Evolutionary conservation across 1,140 invertebrate species (phyloP), one percentile per base, ranked within the genome.

Genomic region (Carposina sasakii): DNA sequence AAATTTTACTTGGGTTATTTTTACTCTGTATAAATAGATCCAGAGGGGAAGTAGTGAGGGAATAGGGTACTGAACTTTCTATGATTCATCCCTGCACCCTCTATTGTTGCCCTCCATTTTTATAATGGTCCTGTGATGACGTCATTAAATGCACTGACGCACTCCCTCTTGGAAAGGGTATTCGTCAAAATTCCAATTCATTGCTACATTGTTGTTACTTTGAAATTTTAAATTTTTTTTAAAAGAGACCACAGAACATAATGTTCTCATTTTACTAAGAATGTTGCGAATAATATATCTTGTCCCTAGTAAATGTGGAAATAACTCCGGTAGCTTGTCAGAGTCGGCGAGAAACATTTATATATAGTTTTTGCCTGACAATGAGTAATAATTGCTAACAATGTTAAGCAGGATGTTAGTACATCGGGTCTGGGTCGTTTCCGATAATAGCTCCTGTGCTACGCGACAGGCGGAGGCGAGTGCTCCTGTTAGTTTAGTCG

Each of bases 61-160:
- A 44, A 54, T 63, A 57, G 74, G 76, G 64, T 75, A 67, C 63
- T 75, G 73, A 76, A 65, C 62, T 73, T 74, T 69, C 63, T 73
- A 78, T 81, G 76, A 83, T 79, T 83, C 79, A 83, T 81, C 76
- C 71, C 68, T 59, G 64, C 62, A 73, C 79, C 76, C 76, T 81
- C 69, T 37, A 54, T 66, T 61, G 61, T 67, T 52, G 57, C 72
- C 71, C 69, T 62, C 48, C 42, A 53, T 58, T 60, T 70, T 67
- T 70, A 58, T 58, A 54, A 57, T 63, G 69, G 73, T 75, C 75
- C 73, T 57, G 33, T 37, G 37, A 56, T 83, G 79, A 83, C 76
- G 79, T 81, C 77, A 81, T 57, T 48, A 50, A 58, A 48, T 67
- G 71, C 70, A 70, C 50, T 71, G 69, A 67, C 72, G 63, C 67